These are phyloP conservation scores for Aselliscus stoliczkanus DNA, from an alignment of 2,797 vertebrate species.

Conservation along the genomic window DNA sequence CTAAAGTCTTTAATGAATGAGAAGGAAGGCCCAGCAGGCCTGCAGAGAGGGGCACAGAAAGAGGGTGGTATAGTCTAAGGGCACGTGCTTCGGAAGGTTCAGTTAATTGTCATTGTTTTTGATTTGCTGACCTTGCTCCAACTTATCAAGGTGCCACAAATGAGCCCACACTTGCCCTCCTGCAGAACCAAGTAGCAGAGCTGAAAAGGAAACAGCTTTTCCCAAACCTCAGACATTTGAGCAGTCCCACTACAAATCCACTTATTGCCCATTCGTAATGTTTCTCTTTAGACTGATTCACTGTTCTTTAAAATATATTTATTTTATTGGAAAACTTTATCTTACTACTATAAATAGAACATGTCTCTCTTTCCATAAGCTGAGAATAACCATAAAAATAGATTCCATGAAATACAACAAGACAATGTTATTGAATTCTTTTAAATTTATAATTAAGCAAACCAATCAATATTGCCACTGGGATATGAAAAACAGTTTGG, in stretches of 20 bases:
- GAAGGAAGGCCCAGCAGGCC: neutral
- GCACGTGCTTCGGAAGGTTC: neutral
- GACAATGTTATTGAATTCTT: neutral
- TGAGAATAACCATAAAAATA: neutral
- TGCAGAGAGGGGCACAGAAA: neutral
- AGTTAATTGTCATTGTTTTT: neutral
- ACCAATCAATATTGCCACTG: too few relatives aligned
- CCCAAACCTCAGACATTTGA: neutral
- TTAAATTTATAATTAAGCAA: neutral
- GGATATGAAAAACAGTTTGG: too few relatives aligned
- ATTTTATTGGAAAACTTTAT: neutral
- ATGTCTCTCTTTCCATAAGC: neutral
- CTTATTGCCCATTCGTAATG: neutral
- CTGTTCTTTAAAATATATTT: neutral
- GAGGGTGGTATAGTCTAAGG: neutral
- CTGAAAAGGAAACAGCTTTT: neutral
- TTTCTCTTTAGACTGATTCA: neutral
- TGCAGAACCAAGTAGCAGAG: neutral
- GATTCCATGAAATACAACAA: neutral
- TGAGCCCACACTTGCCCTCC: neutral
- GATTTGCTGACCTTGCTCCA: neutral
- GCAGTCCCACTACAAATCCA: neutral
- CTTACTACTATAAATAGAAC: neutral
- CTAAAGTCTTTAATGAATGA: neutral
- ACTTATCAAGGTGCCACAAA: neutral